phyloP scores from a whole-genome alignment of 2,797 vertebrate genomes.

The Neopelma chrysocephalum region DNA sequence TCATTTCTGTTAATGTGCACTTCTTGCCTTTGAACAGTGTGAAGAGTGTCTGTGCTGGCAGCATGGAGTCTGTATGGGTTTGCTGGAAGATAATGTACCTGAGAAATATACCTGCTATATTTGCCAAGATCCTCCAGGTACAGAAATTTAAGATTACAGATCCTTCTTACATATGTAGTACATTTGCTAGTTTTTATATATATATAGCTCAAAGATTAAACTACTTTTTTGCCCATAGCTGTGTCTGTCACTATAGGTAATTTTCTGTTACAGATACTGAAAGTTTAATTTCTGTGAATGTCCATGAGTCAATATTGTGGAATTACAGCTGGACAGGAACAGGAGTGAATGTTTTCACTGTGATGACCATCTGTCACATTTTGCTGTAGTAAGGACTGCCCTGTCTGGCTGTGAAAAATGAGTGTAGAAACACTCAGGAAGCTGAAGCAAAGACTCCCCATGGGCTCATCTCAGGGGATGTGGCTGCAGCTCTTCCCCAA shows the following conservation, averaged over 20 bases:
- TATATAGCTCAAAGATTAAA: background rate
- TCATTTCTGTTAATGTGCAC: constrained; percentile 10
- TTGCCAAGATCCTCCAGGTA: constrained; percentile 94
- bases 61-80: constrained; percentile 96
- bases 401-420: background rate
- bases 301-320: background rate
- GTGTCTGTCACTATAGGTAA: background rate
- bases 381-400: background rate
- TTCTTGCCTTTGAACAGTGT: constrained; percentile 80
- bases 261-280: background rate
- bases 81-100: constrained; percentile 93
- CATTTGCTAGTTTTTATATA: background rate
- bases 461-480: too few relatives aligned
- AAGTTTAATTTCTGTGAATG: background rate
- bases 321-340: background rate
- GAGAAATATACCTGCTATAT: constrained; percentile 93
- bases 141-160: constrained; percentile 49
- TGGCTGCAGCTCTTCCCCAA: background rate
- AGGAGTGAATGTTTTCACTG: background rate
- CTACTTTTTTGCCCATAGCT: background rate
- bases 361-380: background rate
- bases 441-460: background rate
- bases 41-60: constrained; percentile 97
- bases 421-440: background rate
- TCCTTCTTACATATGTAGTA: background rate